These are phyloP conservation scores for Eucera pruinosa DNA, from an alignment of 2,888 invertebrate species.

Conservation along the genomic window DNA sequence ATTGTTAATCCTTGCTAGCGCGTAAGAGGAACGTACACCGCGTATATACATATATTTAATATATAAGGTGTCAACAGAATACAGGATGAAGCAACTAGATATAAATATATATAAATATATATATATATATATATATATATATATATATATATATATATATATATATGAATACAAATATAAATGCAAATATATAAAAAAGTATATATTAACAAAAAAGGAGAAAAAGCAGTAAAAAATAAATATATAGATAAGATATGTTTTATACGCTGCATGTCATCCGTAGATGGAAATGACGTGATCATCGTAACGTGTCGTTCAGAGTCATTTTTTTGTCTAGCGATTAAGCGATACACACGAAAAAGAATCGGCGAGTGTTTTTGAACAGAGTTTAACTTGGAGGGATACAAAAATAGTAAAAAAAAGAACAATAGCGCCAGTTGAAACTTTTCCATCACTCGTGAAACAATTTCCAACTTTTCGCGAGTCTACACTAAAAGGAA, in stretches of 20 bases:
- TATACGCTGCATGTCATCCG: conserved; percentile 83
- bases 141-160: conserved; percentile 8
- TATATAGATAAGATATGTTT: conserved; percentile 82
- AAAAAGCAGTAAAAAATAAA: conserved; percentile 64
- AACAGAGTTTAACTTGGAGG: conserved; percentile 3
- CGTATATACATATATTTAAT: conserved; percentile 77
- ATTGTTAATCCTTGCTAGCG: conserved; percentile 77
- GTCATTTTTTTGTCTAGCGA: conserved; percentile 43
- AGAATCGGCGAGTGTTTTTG: conserved; percentile 1
- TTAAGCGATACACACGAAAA: conserved; percentile 65
- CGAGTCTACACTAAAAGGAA: conserved; percentile 30
- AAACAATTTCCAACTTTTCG: conserved; percentile 42
- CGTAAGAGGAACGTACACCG: conserved; percentile 70
- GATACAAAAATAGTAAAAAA: conserved; percentile 14
- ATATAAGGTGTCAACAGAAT: conserved; percentile 71
- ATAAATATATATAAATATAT: conserved; percentile 23
- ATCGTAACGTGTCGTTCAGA: conserved; percentile 74
- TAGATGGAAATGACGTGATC: conserved; percentile 76
- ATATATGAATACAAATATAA: conserved; percentile 2
- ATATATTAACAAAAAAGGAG: conserved; percentile 43
- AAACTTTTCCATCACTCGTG: conserved; percentile 10
- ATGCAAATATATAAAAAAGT: conserved; percentile 26
- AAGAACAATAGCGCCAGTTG: conserved; percentile 10
- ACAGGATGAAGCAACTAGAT: conserved; percentile 71
- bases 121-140: conserved; percentile 13